phyloP scores from a whole-genome alignment of 1,140 invertebrate genomes.

The Arion vulgaris region DNA sequence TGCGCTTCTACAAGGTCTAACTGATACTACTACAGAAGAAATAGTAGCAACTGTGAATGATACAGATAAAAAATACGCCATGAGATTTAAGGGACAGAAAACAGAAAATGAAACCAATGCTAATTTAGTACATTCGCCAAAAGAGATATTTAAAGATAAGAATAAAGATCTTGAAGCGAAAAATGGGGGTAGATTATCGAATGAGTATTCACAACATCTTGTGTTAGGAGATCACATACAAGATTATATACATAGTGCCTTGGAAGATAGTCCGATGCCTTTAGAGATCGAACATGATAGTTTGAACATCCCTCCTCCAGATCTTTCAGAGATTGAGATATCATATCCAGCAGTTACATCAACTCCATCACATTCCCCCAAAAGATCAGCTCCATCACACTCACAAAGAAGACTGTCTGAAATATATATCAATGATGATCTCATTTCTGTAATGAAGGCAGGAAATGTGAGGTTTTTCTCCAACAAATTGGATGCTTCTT shows the following conservation, averaged over 20 bases:
- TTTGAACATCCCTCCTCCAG: neutral
- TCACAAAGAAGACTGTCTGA: neutral
- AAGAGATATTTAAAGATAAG: neutral
- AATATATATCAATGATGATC: neutral
- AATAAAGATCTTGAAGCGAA: neutral
- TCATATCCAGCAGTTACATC: neutral
- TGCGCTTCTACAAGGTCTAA: neutral
- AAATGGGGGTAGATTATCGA: neutral
- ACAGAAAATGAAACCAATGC: neutral
- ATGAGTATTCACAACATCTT: neutral
- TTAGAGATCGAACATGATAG: neutral
- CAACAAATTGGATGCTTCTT: neutral
- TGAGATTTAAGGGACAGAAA: neutral
- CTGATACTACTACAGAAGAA: neutral
- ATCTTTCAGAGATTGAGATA: neutral
- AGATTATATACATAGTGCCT: neutral
- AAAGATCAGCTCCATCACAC: neutral
- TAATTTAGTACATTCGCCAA: neutral
- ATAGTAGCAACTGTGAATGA: neutral
- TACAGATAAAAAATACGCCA: neutral
- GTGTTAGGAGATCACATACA: neutral
- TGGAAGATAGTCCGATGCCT: neutral
- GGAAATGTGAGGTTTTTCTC: neutral
- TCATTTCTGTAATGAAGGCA: neutral
- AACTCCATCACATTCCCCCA: neutral